Evolutionary conservation across 2,888 invertebrate genomes (phyloP), one percentile per base, ranked within the genome.

Genomic region (Blera fallax): DNA sequence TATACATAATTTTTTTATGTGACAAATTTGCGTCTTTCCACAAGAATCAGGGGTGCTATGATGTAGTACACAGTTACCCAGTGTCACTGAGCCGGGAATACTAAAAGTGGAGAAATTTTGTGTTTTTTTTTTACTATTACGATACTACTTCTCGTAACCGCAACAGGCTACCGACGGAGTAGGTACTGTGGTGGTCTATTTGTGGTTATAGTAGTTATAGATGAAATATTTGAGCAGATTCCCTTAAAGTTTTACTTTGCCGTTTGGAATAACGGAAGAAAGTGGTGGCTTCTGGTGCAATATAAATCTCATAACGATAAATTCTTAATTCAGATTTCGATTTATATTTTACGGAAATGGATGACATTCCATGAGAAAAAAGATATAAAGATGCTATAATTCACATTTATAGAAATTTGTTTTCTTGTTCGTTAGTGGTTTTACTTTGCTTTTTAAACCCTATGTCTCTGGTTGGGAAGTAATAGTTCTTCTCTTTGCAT

Each of bases 321-420:
- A 74, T 74, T 74, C 64, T 64, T 74, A 74, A 74, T 74, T 62
- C 73, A 52, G 43, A 52, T 64, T 73, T 54, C 73, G 52, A 73
- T 62, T 62, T 73, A 73, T 62, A 52, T 34, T 48, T 62, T 52
- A 29, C 64, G 62, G 64, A 74, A 64, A 74, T 62, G 27, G 52
- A 43, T 74, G 73, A 64, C 73, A 74, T 74, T 74, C 16, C 7
- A 29, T 16, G 50, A 37, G 62, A n/a, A 24, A 11, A n/a, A 7
- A 29, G 14, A 24, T 37, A 18, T 10, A 24, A 18, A 11, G 21
- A 45, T 5, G 21, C 5, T 16, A 45, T 58, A 72, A 48, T 50
- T 60, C 48, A 69, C 3, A 43, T 60, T 64, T 48, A 64, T 64
- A 45, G 64, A 48, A 21, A 29, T 60, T 37, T n/a, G 16, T 18